Conservation (phyloP, 1,140 invertebrate genomes). For the Mizuhopecten yessoensis region DNA sequence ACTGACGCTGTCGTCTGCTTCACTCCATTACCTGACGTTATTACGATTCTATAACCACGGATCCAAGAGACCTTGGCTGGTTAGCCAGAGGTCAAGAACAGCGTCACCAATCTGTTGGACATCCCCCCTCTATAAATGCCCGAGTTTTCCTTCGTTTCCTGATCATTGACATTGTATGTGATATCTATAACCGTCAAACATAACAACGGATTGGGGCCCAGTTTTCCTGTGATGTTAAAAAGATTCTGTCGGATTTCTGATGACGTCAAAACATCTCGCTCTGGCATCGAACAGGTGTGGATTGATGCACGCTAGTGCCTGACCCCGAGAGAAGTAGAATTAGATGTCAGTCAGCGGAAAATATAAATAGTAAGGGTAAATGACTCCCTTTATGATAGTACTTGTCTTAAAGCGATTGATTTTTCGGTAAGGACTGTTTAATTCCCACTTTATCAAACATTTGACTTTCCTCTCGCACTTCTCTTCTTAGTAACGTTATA, state of each 20-base stretch:
- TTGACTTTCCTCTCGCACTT: neutral
- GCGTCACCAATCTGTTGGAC: neutral
- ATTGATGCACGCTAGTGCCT: neutral
- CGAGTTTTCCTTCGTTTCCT: neutral
- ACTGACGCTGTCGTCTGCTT: neutral
- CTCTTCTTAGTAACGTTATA: neutral
- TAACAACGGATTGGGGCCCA: neutral
- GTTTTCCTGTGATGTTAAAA: too few species aligned
- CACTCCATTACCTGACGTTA: neutral
- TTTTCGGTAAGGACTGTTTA: neutral
- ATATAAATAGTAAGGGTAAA: neutral
- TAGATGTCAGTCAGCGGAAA: neutral
- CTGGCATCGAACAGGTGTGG: neutral
- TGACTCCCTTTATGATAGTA: neutral
- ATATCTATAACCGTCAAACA: neutral
- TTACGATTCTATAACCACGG: too few species aligned
- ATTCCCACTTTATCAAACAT: neutral
- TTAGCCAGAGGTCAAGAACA: slow-evolving; percentile 16
- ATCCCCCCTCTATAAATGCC: too few species aligned
- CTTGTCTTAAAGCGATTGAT: neutral
- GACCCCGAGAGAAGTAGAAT: neutral
- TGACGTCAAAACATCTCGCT: neutral
- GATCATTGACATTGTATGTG: neutral
- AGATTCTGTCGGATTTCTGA: neutral
- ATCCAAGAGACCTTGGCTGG: neutral